phyloP scores from a whole-genome alignment of 2,797 vertebrate species.

The Carcharodon carcharias region DNA sequence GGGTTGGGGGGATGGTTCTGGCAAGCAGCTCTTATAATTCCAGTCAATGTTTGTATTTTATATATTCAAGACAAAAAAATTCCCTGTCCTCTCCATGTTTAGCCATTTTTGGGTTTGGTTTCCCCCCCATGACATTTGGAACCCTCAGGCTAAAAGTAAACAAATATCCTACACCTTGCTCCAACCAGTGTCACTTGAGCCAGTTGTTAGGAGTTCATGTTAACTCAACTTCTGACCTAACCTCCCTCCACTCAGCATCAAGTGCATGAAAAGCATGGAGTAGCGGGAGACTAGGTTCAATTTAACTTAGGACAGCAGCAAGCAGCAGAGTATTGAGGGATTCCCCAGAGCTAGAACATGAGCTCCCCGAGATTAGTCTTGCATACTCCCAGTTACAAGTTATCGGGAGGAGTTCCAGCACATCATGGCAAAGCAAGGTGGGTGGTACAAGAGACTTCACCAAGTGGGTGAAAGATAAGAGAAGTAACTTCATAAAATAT shows the following conservation, averaged over 20 bases:
- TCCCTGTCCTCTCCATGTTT: not conserved
- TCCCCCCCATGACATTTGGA: not conserved
- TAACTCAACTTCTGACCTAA: not conserved
- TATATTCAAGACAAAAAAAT: not conserved
- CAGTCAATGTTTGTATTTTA: not conserved
- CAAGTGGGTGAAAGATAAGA: not conserved
- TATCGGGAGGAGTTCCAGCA: not conserved
- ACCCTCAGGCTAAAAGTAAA: not conserved
- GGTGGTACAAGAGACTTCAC: not conserved
- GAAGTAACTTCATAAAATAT: not conserved
- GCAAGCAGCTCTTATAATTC: too few species aligned
- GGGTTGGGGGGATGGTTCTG: too few species aligned
- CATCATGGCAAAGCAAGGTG: not conserved
- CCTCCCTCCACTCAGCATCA: not conserved
- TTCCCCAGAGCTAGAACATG: not conserved
- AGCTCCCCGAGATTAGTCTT: not conserved
- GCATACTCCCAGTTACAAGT: not conserved
- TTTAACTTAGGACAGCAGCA: not conserved
- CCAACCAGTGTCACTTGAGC: not conserved
- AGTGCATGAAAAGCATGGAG: not conserved
- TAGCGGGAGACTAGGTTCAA: not conserved
- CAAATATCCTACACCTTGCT: not conserved
- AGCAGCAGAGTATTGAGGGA: not conserved
- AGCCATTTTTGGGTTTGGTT: not conserved
- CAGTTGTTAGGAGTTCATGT: not conserved